These are phyloP conservation scores for Sclerurus mexicanus DNA, from an alignment of 2,113 vertebrate genomes.

Conservation along the genomic window DNA sequence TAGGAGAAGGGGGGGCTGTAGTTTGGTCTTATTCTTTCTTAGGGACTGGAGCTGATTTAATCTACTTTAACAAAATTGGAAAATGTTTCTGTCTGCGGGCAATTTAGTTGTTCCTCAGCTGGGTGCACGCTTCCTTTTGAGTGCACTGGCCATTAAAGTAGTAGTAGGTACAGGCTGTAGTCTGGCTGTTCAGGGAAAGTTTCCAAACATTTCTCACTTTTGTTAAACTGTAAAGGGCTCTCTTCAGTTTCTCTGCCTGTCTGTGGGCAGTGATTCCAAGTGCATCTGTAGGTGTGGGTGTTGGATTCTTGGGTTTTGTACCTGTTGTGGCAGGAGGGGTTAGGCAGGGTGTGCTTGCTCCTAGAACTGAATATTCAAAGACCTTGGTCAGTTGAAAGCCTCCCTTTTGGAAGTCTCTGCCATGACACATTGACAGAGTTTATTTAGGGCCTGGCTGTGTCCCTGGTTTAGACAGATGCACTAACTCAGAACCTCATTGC, in stretches of 20 bases:
- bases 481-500: neutral
- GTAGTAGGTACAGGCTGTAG: neutral
- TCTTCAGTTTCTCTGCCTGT: neutral
- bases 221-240: neutral
- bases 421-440: neutral
- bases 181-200: neutral
- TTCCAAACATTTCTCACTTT: neutral
- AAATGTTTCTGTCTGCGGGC: neutral
- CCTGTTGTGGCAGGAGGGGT: neutral
- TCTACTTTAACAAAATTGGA: neutral
- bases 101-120: neutral
- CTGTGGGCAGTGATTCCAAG: neutral
- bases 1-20: neutral
- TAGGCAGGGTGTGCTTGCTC: neutral
- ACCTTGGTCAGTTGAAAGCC: neutral
- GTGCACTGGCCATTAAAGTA: neutral
- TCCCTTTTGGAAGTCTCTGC: neutral
- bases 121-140: neutral
- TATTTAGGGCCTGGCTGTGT: neutral
- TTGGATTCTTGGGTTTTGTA: neutral
- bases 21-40: neutral
- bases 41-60: neutral
- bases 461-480: neutral
- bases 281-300: neutral
- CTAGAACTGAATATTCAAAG: neutral